These are phyloP conservation scores for Lucinisca nassula DNA, from an alignment of 2,888 invertebrate genomes.

Conservation along the genomic window DNA sequence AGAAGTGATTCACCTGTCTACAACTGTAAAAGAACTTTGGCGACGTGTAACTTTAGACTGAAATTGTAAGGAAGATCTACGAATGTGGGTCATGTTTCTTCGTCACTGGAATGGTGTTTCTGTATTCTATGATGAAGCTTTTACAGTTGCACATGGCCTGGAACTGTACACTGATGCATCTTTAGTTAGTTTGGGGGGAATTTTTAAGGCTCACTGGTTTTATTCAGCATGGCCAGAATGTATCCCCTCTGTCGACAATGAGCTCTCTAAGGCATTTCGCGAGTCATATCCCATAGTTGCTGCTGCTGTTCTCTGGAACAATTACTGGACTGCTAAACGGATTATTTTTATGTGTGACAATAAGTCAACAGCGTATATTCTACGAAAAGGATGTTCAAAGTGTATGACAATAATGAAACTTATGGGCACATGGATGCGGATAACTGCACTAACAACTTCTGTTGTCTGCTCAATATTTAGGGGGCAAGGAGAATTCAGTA, in stretches of 20 bases:
- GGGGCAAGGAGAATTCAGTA: too few species aligned
- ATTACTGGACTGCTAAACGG: not conserved
- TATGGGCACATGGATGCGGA: not conserved
- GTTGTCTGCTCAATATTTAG: not conserved
- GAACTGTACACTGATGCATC: not conserved
- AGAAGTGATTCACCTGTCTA: conserved; percentile 38
- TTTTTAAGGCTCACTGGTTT: not conserved
- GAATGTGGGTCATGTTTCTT: conserved; percentile 26
- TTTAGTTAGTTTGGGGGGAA: not conserved
- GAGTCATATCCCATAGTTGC: not conserved
- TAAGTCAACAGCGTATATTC: not conserved
- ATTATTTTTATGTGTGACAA: not conserved
- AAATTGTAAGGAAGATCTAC: conserved; percentile 17
- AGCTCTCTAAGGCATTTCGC: not conserved
- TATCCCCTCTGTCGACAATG: not conserved
- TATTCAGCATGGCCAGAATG: not conserved
- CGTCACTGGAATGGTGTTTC: not conserved
- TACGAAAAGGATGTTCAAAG: not conserved
- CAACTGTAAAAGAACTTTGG: conserved; percentile 5
- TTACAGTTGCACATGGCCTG: not conserved
- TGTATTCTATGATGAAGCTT: not conserved
- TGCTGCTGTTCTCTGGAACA: not conserved
- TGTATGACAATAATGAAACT: not conserved
- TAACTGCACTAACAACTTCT: not conserved
- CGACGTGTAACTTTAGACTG: not conserved